Conservation (phyloP, 2,888 invertebrate species). For the Cyaniris semiargus region DNA sequence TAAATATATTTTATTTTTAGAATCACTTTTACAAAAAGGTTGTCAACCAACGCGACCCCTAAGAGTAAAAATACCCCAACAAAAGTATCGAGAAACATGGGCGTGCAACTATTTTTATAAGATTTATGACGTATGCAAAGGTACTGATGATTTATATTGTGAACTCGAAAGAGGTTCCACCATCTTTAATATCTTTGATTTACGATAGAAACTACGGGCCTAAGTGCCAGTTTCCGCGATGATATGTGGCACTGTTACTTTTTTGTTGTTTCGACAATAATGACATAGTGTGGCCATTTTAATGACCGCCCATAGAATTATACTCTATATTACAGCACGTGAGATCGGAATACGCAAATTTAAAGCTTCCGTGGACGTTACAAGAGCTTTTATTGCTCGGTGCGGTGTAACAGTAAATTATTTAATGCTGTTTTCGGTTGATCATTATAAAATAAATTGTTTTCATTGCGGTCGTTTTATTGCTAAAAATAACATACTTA, state of each 20-base stretch:
- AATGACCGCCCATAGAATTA: slow-evolving; percentile 60
- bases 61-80: slow-evolving; percentile 5
- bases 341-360: slow-evolving; percentile 11
- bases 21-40: slow-evolving; percentile 13
- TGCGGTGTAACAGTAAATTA: slow-evolving; percentile 1
- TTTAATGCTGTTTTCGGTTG: slow-evolving; percentile 13
- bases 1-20: slow-evolving; percentile 12
- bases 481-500: slow-evolving; percentile 19
- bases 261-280: slow-evolving; percentile 72
- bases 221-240: slow-evolving; percentile 74
- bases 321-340: slow-evolving; percentile 34
- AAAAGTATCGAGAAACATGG: slow-evolving; percentile 39
- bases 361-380: not conserved
- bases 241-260: slow-evolving; percentile 76
- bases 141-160: slow-evolving; percentile 77
- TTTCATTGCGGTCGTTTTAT: not conserved
- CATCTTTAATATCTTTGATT: slow-evolving; percentile 81
- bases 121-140: slow-evolving; percentile 66
- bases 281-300: slow-evolving; percentile 75
- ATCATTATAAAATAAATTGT: slow-evolving; percentile 26
- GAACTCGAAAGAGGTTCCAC: slow-evolving; percentile 79
- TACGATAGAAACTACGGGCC: slow-evolving; percentile 78
- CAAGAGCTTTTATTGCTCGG: slow-evolving; percentile 14
- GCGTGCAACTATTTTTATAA: slow-evolving; percentile 55
- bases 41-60: not conserved